These are phyloP conservation scores for Hiodon tergisus DNA, from an alignment of 2,113 vertebrate genomes.

Conservation along the genomic window DNA sequence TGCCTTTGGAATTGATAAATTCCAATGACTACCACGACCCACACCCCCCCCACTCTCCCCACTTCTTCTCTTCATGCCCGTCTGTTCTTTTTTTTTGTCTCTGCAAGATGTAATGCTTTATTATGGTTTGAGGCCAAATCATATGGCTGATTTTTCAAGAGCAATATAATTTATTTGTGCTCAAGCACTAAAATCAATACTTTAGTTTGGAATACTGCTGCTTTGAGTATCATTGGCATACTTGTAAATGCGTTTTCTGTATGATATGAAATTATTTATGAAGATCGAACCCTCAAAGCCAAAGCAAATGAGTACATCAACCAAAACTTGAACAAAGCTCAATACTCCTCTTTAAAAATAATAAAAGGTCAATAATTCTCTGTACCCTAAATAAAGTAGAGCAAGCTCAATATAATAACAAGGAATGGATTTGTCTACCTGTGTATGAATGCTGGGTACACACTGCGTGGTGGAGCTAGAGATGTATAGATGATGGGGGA, in stretches of 20 bases:
- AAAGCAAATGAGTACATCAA: background rate
- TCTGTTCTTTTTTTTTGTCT: background rate
- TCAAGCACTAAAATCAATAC: background rate
- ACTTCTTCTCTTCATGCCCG: background rate
- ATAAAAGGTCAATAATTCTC: background rate
- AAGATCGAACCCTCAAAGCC: background rate
- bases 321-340: background rate
- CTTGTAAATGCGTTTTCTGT: background rate
- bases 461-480: too few species aligned
- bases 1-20: background rate
- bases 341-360: background rate
- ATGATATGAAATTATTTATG: background rate
- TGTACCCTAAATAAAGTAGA: background rate
- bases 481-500: too few species aligned
- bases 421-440: too few species aligned
- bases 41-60: background rate
- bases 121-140: background rate
- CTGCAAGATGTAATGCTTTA: background rate
- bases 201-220: background rate
- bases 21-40: background rate
- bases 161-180: background rate
- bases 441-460: too few species aligned
- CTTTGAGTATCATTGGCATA: background rate
- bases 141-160: background rate
- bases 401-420: background rate